Evolutionary conservation across 2,888 invertebrate genomes (phyloP).

Genomic region (Asteroscopus sphinx): DNA sequence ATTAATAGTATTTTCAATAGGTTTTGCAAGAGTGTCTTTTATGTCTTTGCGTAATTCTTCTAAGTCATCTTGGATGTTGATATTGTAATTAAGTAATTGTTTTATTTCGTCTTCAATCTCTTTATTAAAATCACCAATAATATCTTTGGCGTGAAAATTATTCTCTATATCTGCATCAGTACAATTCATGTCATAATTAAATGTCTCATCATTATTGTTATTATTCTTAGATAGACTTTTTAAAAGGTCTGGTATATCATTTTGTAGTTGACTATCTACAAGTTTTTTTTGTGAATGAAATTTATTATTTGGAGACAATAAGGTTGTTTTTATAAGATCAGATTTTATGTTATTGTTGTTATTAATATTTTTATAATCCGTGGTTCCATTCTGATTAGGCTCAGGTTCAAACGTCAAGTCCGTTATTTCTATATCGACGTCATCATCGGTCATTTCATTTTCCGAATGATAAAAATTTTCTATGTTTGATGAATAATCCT

Average conservation of each 20-base stretch:
- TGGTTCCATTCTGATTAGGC: slow-evolving; percentile 62
- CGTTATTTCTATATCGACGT: slow-evolving; percentile 82
- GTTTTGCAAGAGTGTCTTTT: slow-evolving; percentile 85
- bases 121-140: slow-evolving; percentile 90
- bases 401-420: slow-evolving; percentile 73
- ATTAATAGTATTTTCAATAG: slow-evolving; percentile 86
- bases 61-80: slow-evolving; percentile 85
- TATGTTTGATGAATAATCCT: slow-evolving; percentile 86
- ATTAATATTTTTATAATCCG: slow-evolving; percentile 73
- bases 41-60: slow-evolving; percentile 86
- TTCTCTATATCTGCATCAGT: slow-evolving; percentile 84
- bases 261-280: slow-evolving; percentile 68
- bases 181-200: slow-evolving; percentile 73
- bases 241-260: slow-evolving; percentile 83
- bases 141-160: slow-evolving; percentile 84
- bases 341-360: slow-evolving; percentile 80
- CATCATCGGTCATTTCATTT: slow-evolving; percentile 88
- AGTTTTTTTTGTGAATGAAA: slow-evolving; percentile 53
- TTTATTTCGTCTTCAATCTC: slow-evolving; percentile 90
- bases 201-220: slow-evolving; percentile 72
- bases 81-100: slow-evolving; percentile 84
- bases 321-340: slow-evolving; percentile 57
- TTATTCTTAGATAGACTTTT: slow-evolving; percentile 82
- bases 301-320: slow-evolving; percentile 55
- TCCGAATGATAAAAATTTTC: slow-evolving; percentile 87